Base-by-base conservation (phyloP, 2,113 vertebrate species). In the Sebastes fasciatus region DNA sequence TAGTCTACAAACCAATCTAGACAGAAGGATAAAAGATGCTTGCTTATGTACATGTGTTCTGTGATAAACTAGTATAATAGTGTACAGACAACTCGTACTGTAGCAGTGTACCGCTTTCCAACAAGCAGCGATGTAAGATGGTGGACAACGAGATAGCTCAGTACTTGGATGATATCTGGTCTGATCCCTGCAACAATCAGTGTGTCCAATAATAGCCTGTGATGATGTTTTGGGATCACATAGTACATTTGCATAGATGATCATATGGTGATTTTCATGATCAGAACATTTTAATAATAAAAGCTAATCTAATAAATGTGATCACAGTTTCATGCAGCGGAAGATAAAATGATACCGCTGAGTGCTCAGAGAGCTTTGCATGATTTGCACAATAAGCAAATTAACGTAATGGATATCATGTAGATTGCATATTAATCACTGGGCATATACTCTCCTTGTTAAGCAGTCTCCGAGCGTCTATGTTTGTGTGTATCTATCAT, bases 361-460 rank as follows among this genome's bases (percentile, higher is more conserved):
- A 69, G 67, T 8, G 12, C 55, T 71, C 23, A 1, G n/a, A 58
- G 78, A 61, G 63, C 64, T 62, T 49, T 7, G 34, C 42, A 51
- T 70, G 42, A 81, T 91, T 83, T 85, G 63, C 90, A 88, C 86
- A 79, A 84, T 71, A 78, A 90, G 40, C 74, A 79, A 58, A 87
- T 81, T 69, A 86, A 73, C 7, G 23, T 87, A 82, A 87, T 86
- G 69, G 75, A 65, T 89, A 77, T 83, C 68, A 78, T 86, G 80
- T 76, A 83, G 85, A 90, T 82, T 76, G 70, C 60, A 73, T 77
- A 90, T 82, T 82, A 81, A 86, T 92, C 75, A 84, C 67, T 26
- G 62, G 40, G 43, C 67, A 65, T 43, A 65, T 43, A 21, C 58
- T 63, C 21, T 78, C 19, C 34, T 82, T 55, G 58, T 79, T 86